A percentile compares a stretch with the other conserved stretches of the same genome.
Conservation (phyloP, 2,113 vertebrate species). For the Zeus faber region DNA sequence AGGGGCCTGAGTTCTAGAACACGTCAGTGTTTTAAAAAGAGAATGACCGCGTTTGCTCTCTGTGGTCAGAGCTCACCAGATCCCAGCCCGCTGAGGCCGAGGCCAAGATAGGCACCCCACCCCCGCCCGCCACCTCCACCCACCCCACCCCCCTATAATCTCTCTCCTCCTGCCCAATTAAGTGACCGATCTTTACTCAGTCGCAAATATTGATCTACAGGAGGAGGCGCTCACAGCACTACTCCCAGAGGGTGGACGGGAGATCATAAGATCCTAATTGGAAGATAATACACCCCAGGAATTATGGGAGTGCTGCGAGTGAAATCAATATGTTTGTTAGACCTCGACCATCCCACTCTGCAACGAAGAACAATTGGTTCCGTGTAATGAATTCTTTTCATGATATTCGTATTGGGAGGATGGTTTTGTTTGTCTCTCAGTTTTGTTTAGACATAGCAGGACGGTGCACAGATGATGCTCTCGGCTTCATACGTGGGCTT, state of each 20-base stretch:
- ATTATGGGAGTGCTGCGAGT: conserved; percentile 6
- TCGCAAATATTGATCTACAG: conserved; percentile 49
- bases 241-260: conserved; percentile 18
- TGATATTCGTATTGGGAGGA: neutral
- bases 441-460: neutral
- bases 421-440: neutral
- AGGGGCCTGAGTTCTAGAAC: no score
- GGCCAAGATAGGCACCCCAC: no score
- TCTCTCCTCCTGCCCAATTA: conserved; percentile 54
- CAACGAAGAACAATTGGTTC: conserved; percentile 8
- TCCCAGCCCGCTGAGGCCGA: no score
- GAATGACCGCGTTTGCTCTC: neutral
- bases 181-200: conserved; percentile 53
- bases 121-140: conserved; percentile 33
- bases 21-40: no score
- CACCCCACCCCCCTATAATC: conserved; percentile 39
- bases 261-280: conserved; percentile 44
- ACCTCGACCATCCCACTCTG: neutral
- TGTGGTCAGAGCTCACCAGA: conserved; percentile 25
- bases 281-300: conserved; percentile 19
- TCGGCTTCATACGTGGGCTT: neutral
- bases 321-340: conserved; percentile 12
- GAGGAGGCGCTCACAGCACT: conserved; percentile 18
- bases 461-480: conserved; percentile 3
- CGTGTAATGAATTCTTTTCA: neutral